Percentiles rank a stretch among this genome's conserved stretches.
phyloP scores from a whole-genome alignment of 2,113 vertebrate species.

The Scomber colias region DNA sequence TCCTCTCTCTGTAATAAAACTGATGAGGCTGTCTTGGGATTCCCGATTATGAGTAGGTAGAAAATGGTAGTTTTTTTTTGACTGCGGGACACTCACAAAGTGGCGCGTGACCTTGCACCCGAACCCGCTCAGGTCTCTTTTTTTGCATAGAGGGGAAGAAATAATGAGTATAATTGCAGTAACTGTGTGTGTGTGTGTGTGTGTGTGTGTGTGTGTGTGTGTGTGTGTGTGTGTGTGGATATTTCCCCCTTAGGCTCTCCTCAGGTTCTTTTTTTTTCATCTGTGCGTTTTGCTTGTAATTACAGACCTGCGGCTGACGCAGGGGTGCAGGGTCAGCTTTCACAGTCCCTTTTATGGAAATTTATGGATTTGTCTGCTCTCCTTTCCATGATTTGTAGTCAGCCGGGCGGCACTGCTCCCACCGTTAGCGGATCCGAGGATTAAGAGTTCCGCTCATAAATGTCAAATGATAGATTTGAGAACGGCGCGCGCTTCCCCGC shows the following conservation, averaged over 20 bases:
- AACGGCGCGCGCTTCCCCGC: constrained; percentile 44
- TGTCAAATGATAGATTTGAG: constrained; percentile 73
- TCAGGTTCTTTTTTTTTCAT: constrained; percentile 56
- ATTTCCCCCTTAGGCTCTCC: constrained; percentile 40
- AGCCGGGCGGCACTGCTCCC: constrained; percentile 19
- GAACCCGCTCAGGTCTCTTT: neutral
- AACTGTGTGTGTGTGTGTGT: constrained; percentile 21
- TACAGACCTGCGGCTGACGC: constrained; percentile 48
- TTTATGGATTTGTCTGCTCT: constrained; percentile 20
- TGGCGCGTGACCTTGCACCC: constrained; percentile 11
- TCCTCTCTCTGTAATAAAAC: constrained; percentile 32
- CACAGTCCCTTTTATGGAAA: constrained; percentile 35
- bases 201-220: constrained; percentile 15
- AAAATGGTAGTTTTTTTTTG: neutral
- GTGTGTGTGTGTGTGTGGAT: constrained; percentile 10
- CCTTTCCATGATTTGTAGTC: constrained; percentile 55
- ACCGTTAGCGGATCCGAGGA: constrained; percentile 55
- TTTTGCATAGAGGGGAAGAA: constrained; percentile 7
- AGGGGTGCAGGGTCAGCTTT: constrained; percentile 43
- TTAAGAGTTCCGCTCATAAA: constrained; percentile 73
- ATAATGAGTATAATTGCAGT: constrained; percentile 42
- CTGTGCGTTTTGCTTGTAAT: constrained; percentile 64
- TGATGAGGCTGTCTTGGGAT: constrained; percentile 12
- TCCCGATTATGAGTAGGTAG: neutral
- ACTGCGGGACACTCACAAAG: neutral